A percentile compares a stretch with the other conserved stretches of the same genome.
Evolutionary conservation across 2,113 vertebrate genomes (phyloP).

Genomic region (Galbula dea): DNA sequence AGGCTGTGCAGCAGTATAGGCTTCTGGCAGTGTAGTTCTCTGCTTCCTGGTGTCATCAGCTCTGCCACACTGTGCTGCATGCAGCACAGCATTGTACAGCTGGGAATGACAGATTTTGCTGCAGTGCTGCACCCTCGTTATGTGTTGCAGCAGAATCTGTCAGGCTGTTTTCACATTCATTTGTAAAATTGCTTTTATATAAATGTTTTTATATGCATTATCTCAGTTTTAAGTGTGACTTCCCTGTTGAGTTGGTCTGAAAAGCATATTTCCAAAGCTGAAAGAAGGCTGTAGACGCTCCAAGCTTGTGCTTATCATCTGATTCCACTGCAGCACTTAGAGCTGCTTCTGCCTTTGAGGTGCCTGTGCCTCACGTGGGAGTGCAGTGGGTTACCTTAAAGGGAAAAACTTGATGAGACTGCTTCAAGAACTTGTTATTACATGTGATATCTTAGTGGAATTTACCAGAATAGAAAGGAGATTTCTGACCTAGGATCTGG

Average conservation of each 20-base stretch:
- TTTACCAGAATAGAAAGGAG: conserved; percentile 47
- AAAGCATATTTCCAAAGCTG: not conserved
- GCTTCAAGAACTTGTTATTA: conserved; percentile 64
- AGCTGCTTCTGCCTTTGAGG: conserved; percentile 33
- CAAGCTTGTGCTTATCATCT: conserved; percentile 48
- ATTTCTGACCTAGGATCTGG: conserved; percentile 47
- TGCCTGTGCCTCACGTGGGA: conserved; percentile 46
- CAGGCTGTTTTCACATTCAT: not conserved
- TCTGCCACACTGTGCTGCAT: not conserved
- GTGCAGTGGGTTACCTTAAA: conserved; percentile 52
- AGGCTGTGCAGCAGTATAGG: not conserved
- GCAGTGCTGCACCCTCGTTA: conserved; percentile 37
- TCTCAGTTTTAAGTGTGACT: not conserved
- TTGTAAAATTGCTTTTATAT: not conserved
- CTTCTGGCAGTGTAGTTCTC: not conserved
- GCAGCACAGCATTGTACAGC: not conserved
- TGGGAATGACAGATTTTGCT: conserved; percentile 48
- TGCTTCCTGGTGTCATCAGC: not conserved
- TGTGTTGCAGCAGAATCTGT: conserved; percentile 3
- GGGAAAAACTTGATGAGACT: conserved; percentile 59
- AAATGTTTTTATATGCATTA: not conserved
- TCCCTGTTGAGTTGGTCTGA: not conserved
- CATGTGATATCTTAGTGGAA: conserved; percentile 52
- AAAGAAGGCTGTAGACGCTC: conserved; percentile 33
- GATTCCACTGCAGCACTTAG: conserved; percentile 63